Evolutionary conservation across 1,140 invertebrate genomes (phyloP).

Genomic region (Tetramorium simillimum): DNA sequence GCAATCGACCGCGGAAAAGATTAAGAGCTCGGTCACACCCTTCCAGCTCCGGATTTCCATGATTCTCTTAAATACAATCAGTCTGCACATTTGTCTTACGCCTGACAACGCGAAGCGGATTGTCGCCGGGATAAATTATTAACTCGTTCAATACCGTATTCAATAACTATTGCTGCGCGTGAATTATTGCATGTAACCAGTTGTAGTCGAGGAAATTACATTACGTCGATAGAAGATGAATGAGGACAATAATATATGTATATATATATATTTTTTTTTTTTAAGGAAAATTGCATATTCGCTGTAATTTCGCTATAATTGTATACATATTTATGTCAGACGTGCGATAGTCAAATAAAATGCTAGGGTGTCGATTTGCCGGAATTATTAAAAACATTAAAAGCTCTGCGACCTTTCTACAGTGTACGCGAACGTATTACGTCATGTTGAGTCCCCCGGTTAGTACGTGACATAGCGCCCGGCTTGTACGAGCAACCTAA

Average conservation of each 20-base stretch:
- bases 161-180: background rate
- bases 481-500: constrained; percentile 18
- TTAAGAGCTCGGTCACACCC: constrained; percentile 17
- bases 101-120: background rate
- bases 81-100: constrained; percentile 15
- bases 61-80: constrained; percentile 34
- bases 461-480: background rate
- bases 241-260: background rate
- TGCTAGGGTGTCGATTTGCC: background rate
- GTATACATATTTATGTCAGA: background rate
- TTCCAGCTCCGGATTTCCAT: constrained; percentile 11
- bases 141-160: background rate
- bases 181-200: background rate
- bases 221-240: background rate
- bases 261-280: no score
- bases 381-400: background rate
- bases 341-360: background rate
- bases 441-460: background rate
- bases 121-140: constrained; percentile 13
- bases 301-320: background rate
- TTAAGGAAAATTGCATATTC: constrained; percentile 9
- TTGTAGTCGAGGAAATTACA: constrained; percentile 2
- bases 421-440: background rate
- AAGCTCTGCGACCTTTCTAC: background rate
- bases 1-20: constrained; percentile 28